Evolutionary conservation across 2,888 invertebrate genomes (phyloP), one percentile per base, ranked within the genome.

Genomic region (Fragum sueziense): DNA sequence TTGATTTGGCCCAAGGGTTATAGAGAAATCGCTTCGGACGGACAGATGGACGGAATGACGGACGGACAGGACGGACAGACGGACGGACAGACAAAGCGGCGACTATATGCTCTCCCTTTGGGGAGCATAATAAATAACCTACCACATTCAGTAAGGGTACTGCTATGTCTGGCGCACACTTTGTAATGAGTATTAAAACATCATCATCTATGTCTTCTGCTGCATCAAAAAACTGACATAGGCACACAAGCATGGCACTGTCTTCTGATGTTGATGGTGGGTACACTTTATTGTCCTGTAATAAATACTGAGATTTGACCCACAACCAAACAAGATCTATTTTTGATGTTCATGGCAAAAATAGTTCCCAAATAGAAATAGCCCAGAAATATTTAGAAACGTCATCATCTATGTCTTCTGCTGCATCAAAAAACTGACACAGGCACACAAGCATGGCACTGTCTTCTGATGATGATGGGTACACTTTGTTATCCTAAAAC

Each of bases 391-490:
- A 4, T 78, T 68, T 65, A 73, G 54, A 52, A 34, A 78, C 71
- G n/a, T 84, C 85, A 65, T 86, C 86, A 22, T 85, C 84, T 34
- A 86, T 54, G 34, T 76, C 79, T 25, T 73, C 61, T 1, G 74
- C 74, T 27, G 82, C 82, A 68, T 82, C 82, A 34, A 82, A 67
- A 54, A 75, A 52, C 54, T 79, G 79, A 11, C 65, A 75, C 20
- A 77, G 14, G 22, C 70, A 70, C 20, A 27, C 20, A 17, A 70
- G 54, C 52, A 70, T 31, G 33, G 41, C 7, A 20, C 9, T 34
- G 25, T 37, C 71, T n/a, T n/a, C n/a, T 11, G 34, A 31, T 22
- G 51, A 33, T 14, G 65, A 34, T 9, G 70, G 62, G 62, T n/a
- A 62, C 6, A 29, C 34, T 7, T 17, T 62, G 34, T 62, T 17